These are phyloP conservation scores for Mesochorus sp. DNA, from an alignment of 2,888 invertebrate genomes.

Conservation along the genomic window DNA sequence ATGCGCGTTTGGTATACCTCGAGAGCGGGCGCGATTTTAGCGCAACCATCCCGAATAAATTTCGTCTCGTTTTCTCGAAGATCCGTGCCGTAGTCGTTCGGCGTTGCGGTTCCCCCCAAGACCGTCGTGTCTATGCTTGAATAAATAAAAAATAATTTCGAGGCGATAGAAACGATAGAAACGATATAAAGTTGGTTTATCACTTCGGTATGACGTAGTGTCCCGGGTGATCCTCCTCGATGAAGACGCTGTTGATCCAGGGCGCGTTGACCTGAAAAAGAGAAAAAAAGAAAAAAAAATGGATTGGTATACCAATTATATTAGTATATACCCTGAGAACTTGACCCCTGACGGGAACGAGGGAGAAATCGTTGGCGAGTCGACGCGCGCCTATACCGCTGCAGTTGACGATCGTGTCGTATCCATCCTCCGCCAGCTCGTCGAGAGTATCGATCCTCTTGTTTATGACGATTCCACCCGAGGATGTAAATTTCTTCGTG, in stretches of 20 bases:
- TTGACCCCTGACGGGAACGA: slow-evolving; percentile 90
- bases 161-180: not conserved
- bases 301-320: no score
- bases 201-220: slow-evolving; percentile 92
- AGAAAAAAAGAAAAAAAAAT: slow-evolving; percentile 12
- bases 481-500: slow-evolving; percentile 84
- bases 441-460: slow-evolving; percentile 84
- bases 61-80: slow-evolving; percentile 84
- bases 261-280: slow-evolving; percentile 86
- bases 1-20: no score
- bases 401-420: slow-evolving; percentile 91
- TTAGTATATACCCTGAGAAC: slow-evolving; percentile 86
- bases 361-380: slow-evolving; percentile 85
- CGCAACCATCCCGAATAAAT: slow-evolving; percentile 86
- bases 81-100: slow-evolving; percentile 84
- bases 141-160: slow-evolving; percentile 1
- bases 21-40: slow-evolving; percentile 85
- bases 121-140: slow-evolving; percentile 85
- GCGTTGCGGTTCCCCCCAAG: slow-evolving; percentile 91
- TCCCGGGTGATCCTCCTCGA: slow-evolving; percentile 85
- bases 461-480: slow-evolving; percentile 84
- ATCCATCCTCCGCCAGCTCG: slow-evolving; percentile 82
- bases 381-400: slow-evolving; percentile 87
- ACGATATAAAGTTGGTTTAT: slow-evolving; percentile 66
- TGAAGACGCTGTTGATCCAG: slow-evolving; percentile 85